phyloP scores from a whole-genome alignment of 2,797 vertebrate species.

The Erethizon dorsatum region DNA sequence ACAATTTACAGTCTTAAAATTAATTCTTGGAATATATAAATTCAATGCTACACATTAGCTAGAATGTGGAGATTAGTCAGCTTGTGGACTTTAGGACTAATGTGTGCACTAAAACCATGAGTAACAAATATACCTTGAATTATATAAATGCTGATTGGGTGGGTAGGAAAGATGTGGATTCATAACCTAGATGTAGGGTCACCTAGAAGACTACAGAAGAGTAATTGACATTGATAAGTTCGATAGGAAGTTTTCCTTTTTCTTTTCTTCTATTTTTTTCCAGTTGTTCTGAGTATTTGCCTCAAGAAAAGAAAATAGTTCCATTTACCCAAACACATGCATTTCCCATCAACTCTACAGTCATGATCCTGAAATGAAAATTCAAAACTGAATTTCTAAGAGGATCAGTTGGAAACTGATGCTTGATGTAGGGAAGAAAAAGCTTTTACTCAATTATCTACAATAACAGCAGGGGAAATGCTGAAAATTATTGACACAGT shows the following conservation, averaged over 20 bases:
- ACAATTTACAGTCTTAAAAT: not conserved
- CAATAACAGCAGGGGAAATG: conserved; percentile 86
- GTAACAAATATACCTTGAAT: not conserved
- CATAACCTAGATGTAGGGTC: not conserved
- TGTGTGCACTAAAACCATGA: conserved; percentile 46
- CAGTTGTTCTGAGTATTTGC: conserved; percentile 59
- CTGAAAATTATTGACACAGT: conserved; percentile 86
- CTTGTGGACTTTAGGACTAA: conserved; percentile 47
- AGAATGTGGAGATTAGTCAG: not conserved
- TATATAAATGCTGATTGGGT: conserved; percentile 38
- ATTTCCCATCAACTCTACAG: conserved; percentile 78
- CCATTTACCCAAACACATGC: conserved; percentile 70
- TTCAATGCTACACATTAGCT: not conserved
- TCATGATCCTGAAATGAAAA: conserved; percentile 83
- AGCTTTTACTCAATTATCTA: conserved; percentile 85
- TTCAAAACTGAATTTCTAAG: conserved; percentile 82
- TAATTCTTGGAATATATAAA: conserved; percentile 54
- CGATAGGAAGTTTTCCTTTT: conserved; percentile 30
- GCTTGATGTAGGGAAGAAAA: conserved; percentile 83
- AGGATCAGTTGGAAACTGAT: conserved; percentile 84
- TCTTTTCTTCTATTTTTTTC: conserved; percentile 49
- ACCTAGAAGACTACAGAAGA: not conserved
- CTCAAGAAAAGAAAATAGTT: conserved; percentile 75
- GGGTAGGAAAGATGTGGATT: not conserved
- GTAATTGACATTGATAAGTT: conserved; percentile 24